phyloP scores from a whole-genome alignment of 2,888 invertebrate genomes.

The Andrena praecox region DNA sequence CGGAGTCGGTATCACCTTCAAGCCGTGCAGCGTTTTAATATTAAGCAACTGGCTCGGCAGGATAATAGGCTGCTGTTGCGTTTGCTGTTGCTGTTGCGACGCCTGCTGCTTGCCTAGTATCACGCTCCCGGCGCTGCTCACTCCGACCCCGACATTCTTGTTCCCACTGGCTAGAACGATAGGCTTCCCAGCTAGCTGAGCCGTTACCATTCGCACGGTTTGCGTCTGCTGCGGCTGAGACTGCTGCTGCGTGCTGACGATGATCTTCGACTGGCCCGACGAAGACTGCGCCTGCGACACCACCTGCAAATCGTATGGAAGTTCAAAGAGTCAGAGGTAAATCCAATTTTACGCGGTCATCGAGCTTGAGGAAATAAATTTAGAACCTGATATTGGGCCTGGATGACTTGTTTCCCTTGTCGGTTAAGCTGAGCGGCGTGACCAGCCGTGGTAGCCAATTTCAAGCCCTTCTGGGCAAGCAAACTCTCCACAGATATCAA shows the following conservation, averaged over 20 bases:
- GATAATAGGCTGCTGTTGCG: slow-evolving; percentile 81
- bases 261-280: slow-evolving; percentile 80
- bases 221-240: slow-evolving; percentile 76
- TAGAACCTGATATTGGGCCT: slow-evolving; percentile 82
- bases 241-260: slow-evolving; percentile 79
- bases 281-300: slow-evolving; percentile 82
- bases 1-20: slow-evolving; percentile 83
- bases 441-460: slow-evolving; percentile 78
- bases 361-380: background rate
- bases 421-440: slow-evolving; percentile 80
- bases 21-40: slow-evolving; percentile 82
- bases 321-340: background rate
- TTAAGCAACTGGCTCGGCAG: slow-evolving; percentile 83
- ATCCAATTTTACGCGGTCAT: background rate
- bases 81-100: slow-evolving; percentile 67
- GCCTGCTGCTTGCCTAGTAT: slow-evolving; percentile 78
- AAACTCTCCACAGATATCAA: slow-evolving; percentile 88
- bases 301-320: slow-evolving; percentile 69
- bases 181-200: slow-evolving; percentile 83
- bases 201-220: slow-evolving; percentile 84
- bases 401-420: slow-evolving; percentile 83
- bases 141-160: slow-evolving; percentile 80
- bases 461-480: slow-evolving; percentile 85
- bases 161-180: slow-evolving; percentile 83
- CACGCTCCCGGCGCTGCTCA: slow-evolving; percentile 78